These are phyloP conservation scores for Gryon sp. DNA, from an alignment of 1,140 invertebrate genomes.

Conservation along the genomic window DNA sequence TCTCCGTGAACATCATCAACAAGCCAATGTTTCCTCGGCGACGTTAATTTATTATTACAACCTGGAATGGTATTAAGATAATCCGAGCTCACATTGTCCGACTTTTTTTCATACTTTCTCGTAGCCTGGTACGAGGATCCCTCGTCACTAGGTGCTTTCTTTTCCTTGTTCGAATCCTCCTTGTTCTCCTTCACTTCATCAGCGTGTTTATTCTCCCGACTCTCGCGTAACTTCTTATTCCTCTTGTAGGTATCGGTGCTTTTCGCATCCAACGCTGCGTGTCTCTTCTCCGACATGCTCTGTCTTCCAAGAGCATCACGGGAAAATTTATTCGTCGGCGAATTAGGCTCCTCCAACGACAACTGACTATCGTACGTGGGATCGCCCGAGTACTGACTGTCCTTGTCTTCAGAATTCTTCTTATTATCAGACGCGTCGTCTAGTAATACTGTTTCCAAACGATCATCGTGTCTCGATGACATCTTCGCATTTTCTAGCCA, in stretches of 20 bases:
- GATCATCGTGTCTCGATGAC: constrained; percentile 62
- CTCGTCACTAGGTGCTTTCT: constrained; percentile 64
- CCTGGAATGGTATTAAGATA: constrained; percentile 76
- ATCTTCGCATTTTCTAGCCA: constrained; percentile 73
- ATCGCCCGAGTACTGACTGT: constrained; percentile 80
- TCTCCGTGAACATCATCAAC: constrained; percentile 81
- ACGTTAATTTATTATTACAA: constrained; percentile 73
- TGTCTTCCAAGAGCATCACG: constrained; percentile 96
- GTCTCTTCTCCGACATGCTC: constrained; percentile 98
- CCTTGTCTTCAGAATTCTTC: constrained; percentile 71
- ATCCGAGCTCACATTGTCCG: constrained; percentile 68
- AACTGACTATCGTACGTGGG: constrained; percentile 88
- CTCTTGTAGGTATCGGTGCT: constrained; percentile 96
- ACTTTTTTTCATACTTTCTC: constrained; percentile 67
- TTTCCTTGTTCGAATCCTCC: constrained; percentile 65
- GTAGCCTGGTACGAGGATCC: constrained; percentile 66
- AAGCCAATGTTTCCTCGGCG: constrained; percentile 83
- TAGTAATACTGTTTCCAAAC: constrained; percentile 67
- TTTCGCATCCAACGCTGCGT: constrained; percentile 96
- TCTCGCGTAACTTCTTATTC: constrained; percentile 90
- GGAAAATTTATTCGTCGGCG: constrained; percentile 84
- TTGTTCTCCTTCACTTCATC: constrained; percentile 58
- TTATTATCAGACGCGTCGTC: constrained; percentile 72
- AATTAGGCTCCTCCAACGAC: constrained; percentile 85
- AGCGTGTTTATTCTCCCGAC: constrained; percentile 78